Percentiles rank a stretch among this genome's conserved stretches.
phyloP scores from a whole-genome alignment of 2,888 invertebrate genomes.

The Chloroclysta siterata region DNA sequence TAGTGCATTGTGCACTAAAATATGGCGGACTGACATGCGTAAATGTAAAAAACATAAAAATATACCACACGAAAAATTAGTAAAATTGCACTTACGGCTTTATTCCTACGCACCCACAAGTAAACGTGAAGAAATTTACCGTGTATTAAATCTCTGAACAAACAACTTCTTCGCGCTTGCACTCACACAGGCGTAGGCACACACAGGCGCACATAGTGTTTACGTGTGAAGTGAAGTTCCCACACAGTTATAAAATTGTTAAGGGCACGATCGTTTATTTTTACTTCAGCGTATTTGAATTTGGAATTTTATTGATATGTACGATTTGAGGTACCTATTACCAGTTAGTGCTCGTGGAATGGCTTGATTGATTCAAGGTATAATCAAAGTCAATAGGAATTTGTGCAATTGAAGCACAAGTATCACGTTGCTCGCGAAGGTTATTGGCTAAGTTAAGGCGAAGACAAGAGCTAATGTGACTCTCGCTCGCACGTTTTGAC shows the following conservation, averaged over 20 bases:
- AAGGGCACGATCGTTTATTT: slow-evolving; percentile 15
- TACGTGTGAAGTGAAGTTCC: slow-evolving; percentile 2
- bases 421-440: too few species aligned
- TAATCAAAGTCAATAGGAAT: too few species aligned
- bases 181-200: slow-evolving; percentile 56
- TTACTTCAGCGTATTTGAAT: background rate
- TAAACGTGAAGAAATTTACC: slow-evolving; percentile 82
- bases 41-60: background rate
- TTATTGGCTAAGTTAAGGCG: too few species aligned
- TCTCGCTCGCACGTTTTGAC: too few species aligned
- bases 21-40: too few species aligned
- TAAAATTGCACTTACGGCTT: slow-evolving; percentile 48
- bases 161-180: slow-evolving; percentile 83
- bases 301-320: background rate
- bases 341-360: too few species aligned
- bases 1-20: too few species aligned
- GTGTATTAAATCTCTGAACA: slow-evolving; percentile 84
- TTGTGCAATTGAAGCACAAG: too few species aligned
- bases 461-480: too few species aligned
- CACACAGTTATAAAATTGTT: slow-evolving; percentile 26
- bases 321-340: too few species aligned
- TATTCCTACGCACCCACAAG: slow-evolving; percentile 48
- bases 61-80: background rate
- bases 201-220: slow-evolving; percentile 52
- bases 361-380: too few species aligned